A percentile compares a stretch with the other conserved stretches of the same genome.
Conservation (phyloP, 2,888 invertebrate genomes). For the Eristalinus aeneus region DNA sequence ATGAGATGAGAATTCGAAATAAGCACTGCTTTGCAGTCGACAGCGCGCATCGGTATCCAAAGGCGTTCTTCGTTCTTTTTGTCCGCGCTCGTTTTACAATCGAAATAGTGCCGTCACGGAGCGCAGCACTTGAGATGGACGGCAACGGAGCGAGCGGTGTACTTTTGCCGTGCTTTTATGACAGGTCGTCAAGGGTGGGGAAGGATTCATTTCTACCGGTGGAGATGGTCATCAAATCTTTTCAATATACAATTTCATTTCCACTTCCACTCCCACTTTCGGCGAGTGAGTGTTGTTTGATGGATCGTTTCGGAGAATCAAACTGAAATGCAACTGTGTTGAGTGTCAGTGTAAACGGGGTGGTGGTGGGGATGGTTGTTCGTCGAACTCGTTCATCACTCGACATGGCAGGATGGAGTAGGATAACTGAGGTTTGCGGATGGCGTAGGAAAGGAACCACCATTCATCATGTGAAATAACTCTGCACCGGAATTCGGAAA, state of each 20-base stretch:
- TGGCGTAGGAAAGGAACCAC: no score
- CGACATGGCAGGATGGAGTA: background rate
- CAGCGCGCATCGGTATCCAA: background rate
- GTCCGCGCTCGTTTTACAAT: background rate
- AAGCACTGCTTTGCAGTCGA: background rate
- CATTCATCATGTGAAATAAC: no score
- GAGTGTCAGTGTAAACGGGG: background rate
- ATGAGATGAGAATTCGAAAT: conserved; percentile 3
- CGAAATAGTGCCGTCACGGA: background rate
- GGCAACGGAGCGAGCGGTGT: background rate
- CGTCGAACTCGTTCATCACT: background rate
- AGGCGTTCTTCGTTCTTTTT: background rate
- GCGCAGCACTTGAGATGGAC: background rate
- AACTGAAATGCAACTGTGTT: background rate
- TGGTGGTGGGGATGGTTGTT: background rate
- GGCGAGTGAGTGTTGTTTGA: background rate
- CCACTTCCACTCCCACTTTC: background rate
- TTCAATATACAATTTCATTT: background rate
- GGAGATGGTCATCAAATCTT: background rate
- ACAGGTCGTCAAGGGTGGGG: background rate
- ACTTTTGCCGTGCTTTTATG: background rate
- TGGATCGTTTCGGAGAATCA: background rate
- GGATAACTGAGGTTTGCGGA: background rate
- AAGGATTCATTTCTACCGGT: no score
- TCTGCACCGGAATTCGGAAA: no score